These are phyloP conservation scores for Eurystomus glaucurus DNA, from an alignment of 2,797 vertebrate genomes.

Conservation along the genomic window DNA sequence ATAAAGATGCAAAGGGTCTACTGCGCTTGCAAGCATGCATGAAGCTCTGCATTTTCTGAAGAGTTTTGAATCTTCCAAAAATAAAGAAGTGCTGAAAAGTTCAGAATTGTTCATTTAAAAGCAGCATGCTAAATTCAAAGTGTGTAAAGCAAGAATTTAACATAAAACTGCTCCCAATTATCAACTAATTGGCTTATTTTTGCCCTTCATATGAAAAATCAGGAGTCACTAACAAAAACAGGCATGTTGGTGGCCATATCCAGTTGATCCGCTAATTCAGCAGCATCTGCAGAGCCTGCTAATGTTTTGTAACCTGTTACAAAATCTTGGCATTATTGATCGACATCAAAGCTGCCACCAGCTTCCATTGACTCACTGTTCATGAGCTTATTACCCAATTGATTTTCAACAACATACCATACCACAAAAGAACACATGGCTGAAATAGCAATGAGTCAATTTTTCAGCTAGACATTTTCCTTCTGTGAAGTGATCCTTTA, in stretches of 20 bases:
- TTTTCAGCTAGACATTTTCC: background rate
- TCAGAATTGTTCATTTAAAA: background rate
- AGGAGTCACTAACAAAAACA: background rate
- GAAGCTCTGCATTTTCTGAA: background rate
- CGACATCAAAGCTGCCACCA: background rate
- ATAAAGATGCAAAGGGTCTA: background rate
- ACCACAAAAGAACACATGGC: background rate
- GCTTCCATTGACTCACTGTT: conserved; percentile 38
- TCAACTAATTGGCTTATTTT: background rate
- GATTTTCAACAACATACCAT: conserved; percentile 28
- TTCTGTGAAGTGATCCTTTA: background rate
- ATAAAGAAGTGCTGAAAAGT: background rate
- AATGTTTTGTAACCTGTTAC: conserved; percentile 17
- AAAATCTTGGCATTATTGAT: conserved; percentile 36
- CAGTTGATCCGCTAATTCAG: background rate
- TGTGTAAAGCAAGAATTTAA: background rate
- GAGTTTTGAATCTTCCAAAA: background rate
- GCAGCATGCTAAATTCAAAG: background rate
- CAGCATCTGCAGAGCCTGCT: fast-evolving
- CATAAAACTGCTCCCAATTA: background rate
- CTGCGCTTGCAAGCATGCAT: background rate
- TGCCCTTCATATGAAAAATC: background rate
- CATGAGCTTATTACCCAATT: background rate
- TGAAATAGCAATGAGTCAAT: conserved; percentile 7
- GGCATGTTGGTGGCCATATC: background rate